Base-by-base conservation (phyloP, 2,888 invertebrate species). In the Drosophila phalerata region DNA sequence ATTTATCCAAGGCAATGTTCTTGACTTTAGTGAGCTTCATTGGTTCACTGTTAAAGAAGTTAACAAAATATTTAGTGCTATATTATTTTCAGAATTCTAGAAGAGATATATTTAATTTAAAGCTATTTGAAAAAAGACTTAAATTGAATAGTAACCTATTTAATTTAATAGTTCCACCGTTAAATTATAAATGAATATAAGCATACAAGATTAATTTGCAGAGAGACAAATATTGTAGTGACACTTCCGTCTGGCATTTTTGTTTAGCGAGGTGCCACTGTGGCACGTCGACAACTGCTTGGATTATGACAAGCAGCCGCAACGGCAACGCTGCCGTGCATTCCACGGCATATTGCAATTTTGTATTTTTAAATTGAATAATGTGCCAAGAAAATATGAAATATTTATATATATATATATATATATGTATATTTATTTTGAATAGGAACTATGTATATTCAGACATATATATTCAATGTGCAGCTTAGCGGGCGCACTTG, bases 351-450 rank as follows among this genome's bases (percentile, higher is more conserved):
- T 73, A 79, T 81, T 86, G 89, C 87, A 88, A 81, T 74, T 71
- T 71, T 65, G 84, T 85, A 85, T 85, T 85, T 85, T 72, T 85
- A 87, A 89, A 87, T 87, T 74, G 76, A 84, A 85, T 85, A 78
- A 87, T 87, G 85, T 89, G 85, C 85, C 85, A 85, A 85, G 75
- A 85, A 86, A 81, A 80, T 81, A 88, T 85, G 71, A 72, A 77
- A 81, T 56, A 68, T 40, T 58, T 69, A 34, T 45, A 43, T 25
- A 48, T 48, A 37, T 40, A 37, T 56, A 53, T 69, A 34, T 45
- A 43, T 25, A 48, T 48, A 37, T 40, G 32, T 56, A 53, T 28
- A 28, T 56, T 49, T 49, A 62, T 47, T 47, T 47, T 55, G 64
- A 63, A 55, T 73, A 57, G 38, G 38, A 66, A 49, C 48, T 49